Evolutionary conservation across 2,113 vertebrate species (phyloP).

Genomic region (Pogona vitticeps): DNA sequence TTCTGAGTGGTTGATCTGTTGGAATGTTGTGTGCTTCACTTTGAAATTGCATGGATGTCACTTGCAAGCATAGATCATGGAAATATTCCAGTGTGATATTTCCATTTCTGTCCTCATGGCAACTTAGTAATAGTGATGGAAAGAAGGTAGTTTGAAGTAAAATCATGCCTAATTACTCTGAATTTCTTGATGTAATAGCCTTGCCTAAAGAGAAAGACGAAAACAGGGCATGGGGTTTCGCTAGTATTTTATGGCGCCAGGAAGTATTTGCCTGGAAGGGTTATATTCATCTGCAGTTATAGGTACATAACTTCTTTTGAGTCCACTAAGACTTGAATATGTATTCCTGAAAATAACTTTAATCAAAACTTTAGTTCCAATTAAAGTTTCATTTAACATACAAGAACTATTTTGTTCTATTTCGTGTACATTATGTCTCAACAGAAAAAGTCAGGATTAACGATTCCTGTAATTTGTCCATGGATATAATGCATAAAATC

Average conservation of each 20-base stretch:
- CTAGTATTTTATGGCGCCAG: slow-evolving; percentile 14
- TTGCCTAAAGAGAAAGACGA: slow-evolving; percentile 44
- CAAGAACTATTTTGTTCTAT: slow-evolving; percentile 14
- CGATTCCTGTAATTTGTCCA: slow-evolving; percentile 1
- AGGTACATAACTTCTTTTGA: neutral
- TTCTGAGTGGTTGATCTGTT: neutral
- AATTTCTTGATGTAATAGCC: slow-evolving; percentile 41
- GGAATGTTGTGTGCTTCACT: neutral
- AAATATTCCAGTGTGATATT: neutral
- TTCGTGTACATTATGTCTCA: slow-evolving; percentile 3
- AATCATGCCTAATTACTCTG: slow-evolving; percentile 20
- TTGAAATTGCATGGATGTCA: fast-evolving
- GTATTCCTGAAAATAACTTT: slow-evolving; percentile 21
- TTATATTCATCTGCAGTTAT: slow-evolving; percentile 39
- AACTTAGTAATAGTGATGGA: slow-evolving; percentile 37
- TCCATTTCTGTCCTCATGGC: slow-evolving; percentile 8
- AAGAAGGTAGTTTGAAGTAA: slow-evolving; percentile 41
- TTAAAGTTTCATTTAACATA: slow-evolving; percentile 26
- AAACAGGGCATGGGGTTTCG: slow-evolving; percentile 30
- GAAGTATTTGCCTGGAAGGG: neutral
- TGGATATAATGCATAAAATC: neutral
- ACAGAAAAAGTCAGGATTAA: slow-evolving; percentile 24
- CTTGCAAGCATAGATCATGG: neutral
- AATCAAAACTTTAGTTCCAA: slow-evolving; percentile 43
- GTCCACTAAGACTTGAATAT: slow-evolving; percentile 13